Percentiles rank a stretch among this genome's conserved stretches.
Conservation (phyloP, 2,888 invertebrate species). For the Idaea aversata region DNA sequence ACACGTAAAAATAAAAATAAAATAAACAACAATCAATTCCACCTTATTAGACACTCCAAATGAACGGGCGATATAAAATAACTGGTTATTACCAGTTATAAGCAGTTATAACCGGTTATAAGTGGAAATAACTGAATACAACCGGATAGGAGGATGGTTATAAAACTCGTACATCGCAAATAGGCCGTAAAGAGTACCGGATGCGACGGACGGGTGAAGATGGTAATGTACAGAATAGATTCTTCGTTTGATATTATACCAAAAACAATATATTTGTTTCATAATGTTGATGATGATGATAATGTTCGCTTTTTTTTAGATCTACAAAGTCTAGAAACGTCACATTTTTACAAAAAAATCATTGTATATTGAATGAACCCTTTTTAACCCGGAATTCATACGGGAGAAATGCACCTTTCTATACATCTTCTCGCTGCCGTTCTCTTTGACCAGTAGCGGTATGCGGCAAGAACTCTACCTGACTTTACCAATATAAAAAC, state of each 20-base stretch:
- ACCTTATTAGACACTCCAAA: neutral
- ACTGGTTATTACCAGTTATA: constrained; percentile 9
- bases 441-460: too few species aligned
- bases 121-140: constrained; percentile 49
- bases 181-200: constrained; percentile 67
- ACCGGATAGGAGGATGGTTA: constrained; percentile 38
- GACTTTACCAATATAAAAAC: too few species aligned
- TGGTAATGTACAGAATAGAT: constrained; percentile 16
- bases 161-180: constrained; percentile 69
- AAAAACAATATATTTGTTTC: neutral
- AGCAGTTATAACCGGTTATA: constrained; percentile 42
- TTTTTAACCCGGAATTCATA: too few species aligned
- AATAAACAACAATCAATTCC: constrained; percentile 1
- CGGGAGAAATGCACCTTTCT: too few species aligned
- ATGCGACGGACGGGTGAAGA: constrained; percentile 44
- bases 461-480: too few species aligned
- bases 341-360: too few species aligned
- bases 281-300: too few species aligned
- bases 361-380: too few species aligned
- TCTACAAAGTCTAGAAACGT: too few species aligned
- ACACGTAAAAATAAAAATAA: neutral
- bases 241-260: constrained; percentile 1
- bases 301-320: too few species aligned
- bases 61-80: constrained; percentile 3
- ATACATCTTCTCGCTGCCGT: too few species aligned